Evolutionary conservation across 2,113 vertebrate genomes (phyloP).

Genomic region (Stercorarius parasiticus): DNA sequence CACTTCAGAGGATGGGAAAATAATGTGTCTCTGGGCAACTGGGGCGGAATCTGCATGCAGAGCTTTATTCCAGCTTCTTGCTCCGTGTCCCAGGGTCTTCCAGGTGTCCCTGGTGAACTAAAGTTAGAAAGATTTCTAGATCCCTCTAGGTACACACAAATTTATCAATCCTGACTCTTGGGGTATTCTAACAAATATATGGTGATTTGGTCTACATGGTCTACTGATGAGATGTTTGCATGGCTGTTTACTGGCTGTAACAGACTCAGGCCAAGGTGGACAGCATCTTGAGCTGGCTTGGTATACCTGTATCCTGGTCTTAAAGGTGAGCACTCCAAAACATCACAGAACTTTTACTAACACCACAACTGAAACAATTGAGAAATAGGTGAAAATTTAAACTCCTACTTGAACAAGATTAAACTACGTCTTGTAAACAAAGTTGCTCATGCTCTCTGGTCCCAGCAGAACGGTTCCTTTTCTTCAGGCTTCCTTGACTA

Average conservation of each 20-base stretch:
- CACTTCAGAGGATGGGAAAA: neutral
- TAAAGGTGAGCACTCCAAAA: neutral
- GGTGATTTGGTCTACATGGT: neutral
- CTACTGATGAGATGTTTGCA: neutral
- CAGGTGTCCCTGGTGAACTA: neutral
- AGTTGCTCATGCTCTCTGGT: accelerated
- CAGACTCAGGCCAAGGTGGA: neutral
- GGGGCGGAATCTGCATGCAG: neutral
- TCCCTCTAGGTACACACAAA: neutral
- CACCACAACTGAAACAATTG: neutral
- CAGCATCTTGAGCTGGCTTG: neutral
- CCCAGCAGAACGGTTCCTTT: neutral
- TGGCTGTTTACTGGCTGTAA: neutral
- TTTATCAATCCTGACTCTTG: neutral
- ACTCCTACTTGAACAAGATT: neutral
- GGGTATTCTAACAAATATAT: neutral
- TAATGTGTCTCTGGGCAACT: neutral
- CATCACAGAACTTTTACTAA: neutral
- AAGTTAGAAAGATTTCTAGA: neutral
- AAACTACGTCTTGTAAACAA: neutral
- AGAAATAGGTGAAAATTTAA: neutral
- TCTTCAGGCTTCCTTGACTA: neutral
- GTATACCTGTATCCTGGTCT: neutral
- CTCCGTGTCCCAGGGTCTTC: neutral
- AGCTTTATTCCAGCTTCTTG: neutral